Percentiles rank a stretch among this genome's conserved stretches.
These are phyloP conservation scores for Drosophila seguyi DNA, from an alignment of 1,140 invertebrate genomes.

Conservation along the genomic window DNA sequence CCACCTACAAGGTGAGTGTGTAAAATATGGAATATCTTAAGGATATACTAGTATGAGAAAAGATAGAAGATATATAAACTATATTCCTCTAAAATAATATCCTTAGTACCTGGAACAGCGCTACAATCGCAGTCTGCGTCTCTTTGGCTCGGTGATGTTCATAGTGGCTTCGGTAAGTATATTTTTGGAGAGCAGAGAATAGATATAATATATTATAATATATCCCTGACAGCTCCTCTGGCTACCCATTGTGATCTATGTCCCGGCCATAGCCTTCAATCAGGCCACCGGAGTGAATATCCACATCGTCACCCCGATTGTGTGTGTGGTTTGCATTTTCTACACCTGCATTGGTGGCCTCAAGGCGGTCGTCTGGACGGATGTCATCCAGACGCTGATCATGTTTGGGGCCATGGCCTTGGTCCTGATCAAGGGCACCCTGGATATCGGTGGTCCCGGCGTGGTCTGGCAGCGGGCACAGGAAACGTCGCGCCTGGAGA, in stretches of 20 bases:
- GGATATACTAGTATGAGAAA: not conserved
- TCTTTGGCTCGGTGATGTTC: conserved; percentile 91
- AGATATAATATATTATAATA: not conserved
- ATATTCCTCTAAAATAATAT: not conserved
- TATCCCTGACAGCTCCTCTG: conserved; percentile 86
- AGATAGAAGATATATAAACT: not conserved
- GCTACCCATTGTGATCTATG: conserved; percentile 89
- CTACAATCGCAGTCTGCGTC: conserved; percentile 89
- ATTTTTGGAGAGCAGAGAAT: accelerated
- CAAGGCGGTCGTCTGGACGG: conserved; percentile 97
- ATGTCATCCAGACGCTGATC: conserved; percentile 94
- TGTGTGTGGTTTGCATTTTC: conserved; percentile 95
- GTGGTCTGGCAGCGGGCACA: conserved; percentile 90
- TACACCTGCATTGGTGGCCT: conserved; percentile 96
- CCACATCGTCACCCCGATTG: conserved; percentile 92
- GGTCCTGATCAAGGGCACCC: conserved; percentile 92
- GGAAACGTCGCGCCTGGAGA: conserved; percentile 90
- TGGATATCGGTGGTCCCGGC: conserved; percentile 91
- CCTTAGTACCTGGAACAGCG: conserved; percentile 91
- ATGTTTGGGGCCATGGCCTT: conserved; percentile 94
- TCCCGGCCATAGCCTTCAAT: conserved; percentile 89
- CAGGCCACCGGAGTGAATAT: conserved; percentile 94
- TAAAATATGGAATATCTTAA: not conserved
- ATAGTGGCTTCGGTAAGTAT: conserved; percentile 88
- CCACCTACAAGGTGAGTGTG: conserved; percentile 91